Base-by-base conservation (phyloP, 2,888 invertebrate species). In the Dryobota labecula region DNA sequence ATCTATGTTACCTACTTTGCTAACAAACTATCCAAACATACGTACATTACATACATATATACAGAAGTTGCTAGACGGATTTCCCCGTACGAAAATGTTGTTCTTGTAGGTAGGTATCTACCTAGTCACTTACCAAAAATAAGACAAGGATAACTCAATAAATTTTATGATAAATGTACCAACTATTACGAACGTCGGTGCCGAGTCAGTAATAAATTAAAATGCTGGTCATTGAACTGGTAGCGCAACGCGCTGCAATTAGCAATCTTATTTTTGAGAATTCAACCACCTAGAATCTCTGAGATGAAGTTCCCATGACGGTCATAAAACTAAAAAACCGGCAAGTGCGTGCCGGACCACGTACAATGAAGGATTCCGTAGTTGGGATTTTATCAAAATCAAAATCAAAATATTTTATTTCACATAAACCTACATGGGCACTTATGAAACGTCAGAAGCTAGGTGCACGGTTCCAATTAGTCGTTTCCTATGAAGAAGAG, bases 61-160 rank as follows among this genome's bases (percentile, higher is more conserved):
- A n/a, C n/a, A n/a, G n/a, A n/a, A n/a, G n/a, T n/a, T n/a, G n/a
- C n/a, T n/a, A n/a, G 30, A 53, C 62, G 78, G 71, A 72, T 63
- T 78, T 78, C 38, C 51, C 78, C 57, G 20, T 20, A 15, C 3
- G 2, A 20, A 62, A 45, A 4, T 58, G 13, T 27, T 62, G 6
- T 2, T 8, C 6, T 30, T 54, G 3, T n/a, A n/a, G n/a, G 33
- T 33, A 20, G 20, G 47, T n/a, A 47, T n/a, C 11, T 2, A 13
- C 7, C 0, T 20, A 18, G 43, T 76, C n/a, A 51, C 20, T 30
- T 8, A n/a, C 9, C 7, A 27, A 56, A 38, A 77, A 20, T 47
- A 53, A 51, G 9, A 57, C 7, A n/a, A 77, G 78, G 70, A 77
- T 54, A 73, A 49, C 2, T 47, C 7, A n/a, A 20, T 15, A 1